phyloP scores from a whole-genome alignment of 2,797 vertebrate genomes.

The Graptemys geographica region DNA sequence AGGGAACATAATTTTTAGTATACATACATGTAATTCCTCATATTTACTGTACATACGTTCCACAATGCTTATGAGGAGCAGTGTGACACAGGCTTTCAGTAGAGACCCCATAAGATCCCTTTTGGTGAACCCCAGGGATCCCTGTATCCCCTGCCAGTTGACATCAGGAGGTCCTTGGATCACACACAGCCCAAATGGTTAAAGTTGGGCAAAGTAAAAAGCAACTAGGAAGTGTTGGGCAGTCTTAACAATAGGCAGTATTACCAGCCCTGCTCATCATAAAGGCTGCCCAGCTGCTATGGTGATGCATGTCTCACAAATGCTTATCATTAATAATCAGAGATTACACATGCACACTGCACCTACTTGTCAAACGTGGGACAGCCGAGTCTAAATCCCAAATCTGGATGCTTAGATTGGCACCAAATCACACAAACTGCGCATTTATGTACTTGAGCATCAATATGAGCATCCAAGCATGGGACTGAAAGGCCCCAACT shows the following conservation, averaged over 20 bases:
- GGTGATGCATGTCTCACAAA: background rate
- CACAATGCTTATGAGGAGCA: background rate
- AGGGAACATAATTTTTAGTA: background rate
- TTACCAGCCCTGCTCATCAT: background rate
- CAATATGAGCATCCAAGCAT: background rate
- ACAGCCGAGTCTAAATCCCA: background rate
- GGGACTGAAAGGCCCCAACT: background rate
- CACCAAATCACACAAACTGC: background rate
- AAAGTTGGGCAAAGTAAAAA: background rate
- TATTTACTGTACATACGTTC: background rate
- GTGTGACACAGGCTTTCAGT: background rate
- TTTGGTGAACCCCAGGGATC: background rate
- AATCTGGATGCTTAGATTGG: background rate
- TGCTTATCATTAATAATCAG: background rate
- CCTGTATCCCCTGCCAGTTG: background rate
- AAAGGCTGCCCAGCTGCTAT: background rate
- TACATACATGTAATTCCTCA: background rate
- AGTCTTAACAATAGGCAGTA: background rate
- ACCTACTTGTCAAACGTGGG: background rate
- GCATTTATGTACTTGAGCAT: background rate
- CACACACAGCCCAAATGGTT: background rate
- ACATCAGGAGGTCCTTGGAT: background rate
- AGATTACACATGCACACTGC: background rate
- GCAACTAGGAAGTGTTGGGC: background rate
- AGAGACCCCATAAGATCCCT: background rate